phyloP scores from a whole-genome alignment of 1,140 invertebrate species.

The Sminthurinus signatus region DNA sequence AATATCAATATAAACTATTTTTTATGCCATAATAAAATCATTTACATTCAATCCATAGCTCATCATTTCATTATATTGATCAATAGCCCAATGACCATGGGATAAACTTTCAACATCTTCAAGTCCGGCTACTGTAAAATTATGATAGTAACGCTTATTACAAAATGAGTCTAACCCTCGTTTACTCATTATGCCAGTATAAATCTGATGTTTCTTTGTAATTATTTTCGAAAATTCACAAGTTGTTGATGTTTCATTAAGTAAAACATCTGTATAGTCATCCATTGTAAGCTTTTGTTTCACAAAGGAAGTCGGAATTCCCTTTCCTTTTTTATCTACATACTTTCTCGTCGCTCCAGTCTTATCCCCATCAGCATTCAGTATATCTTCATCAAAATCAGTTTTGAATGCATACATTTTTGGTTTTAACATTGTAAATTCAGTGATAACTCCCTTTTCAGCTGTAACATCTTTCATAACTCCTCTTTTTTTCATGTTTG shows the following conservation, averaged over 20 bases:
- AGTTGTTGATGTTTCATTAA: not conserved
- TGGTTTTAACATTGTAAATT: not conserved
- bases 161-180: not conserved
- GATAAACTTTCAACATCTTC: not conserved
- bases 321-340: not conserved
- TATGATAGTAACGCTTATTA: too few relatives aligned
- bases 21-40: not conserved
- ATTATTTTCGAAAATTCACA: not conserved
- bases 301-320: not conserved
- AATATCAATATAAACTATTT: not conserved
- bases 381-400: not conserved
- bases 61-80: not conserved
- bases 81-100: not conserved
- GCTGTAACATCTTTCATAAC: slow-evolving; percentile 15
- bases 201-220: not conserved
- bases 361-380: not conserved
- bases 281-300: slow-evolving; percentile 3
- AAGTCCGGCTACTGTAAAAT: too few relatives aligned
- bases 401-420: slow-evolving; percentile 11
- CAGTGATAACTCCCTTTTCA: not conserved
- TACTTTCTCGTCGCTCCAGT: not conserved
- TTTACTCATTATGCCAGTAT: not conserved
- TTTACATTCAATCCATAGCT: not conserved
- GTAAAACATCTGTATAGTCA: slow-evolving; percentile 15
- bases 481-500: slow-evolving; percentile 13